Evolutionary conservation across 2,797 vertebrate species (phyloP), one percentile per base, ranked within the genome.

Genomic region (Corythornis leucogaster): DNA sequence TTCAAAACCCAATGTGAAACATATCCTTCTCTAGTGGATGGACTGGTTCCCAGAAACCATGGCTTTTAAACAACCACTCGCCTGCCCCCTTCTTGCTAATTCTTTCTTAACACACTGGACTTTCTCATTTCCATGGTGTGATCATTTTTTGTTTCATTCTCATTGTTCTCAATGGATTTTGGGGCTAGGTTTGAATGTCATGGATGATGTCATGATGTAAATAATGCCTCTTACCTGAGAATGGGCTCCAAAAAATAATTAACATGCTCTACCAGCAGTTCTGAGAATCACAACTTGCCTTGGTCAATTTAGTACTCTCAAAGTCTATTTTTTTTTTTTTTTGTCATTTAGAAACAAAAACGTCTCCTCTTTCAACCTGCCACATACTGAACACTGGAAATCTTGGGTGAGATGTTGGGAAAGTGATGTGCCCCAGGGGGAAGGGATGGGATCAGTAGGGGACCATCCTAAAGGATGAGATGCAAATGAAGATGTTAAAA

Each of bases 311-410:
- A 64, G 91, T 95, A 88, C 48, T 74, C 78, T 20, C 57, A 48
- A 31, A 75, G 73, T 18, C 43, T 35, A 95, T 70, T 97, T 96
- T 48, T n/a, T 48, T 33, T 24, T 33, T 33, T 40, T 40, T 40
- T 50, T n/a, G 58, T 70, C 53, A 79, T 67, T 85, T 38, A 46
- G 38, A 53, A 28, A 13, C 26, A 48, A 90, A 89, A 78, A 42
- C 1, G 0, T 81, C 40, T 21, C 15, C 22, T 33, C 17, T 13
- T 90, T 70, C 30, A 58, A 8, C 25, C 17, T 66, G 43, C 11
- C 69, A 66, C 24, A 18, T 83, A 15, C 78, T 50, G 55, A 87
- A 22, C 50, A 71, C 95, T 93, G 89, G 95, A 98, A 97, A 97
- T 62, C 77, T 94, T 91, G 87, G 83, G 82, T 87, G 69, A 76